These are phyloP conservation scores for Coendou prehensilis DNA, from an alignment of 2,797 vertebrate species.

Conservation along the genomic window DNA sequence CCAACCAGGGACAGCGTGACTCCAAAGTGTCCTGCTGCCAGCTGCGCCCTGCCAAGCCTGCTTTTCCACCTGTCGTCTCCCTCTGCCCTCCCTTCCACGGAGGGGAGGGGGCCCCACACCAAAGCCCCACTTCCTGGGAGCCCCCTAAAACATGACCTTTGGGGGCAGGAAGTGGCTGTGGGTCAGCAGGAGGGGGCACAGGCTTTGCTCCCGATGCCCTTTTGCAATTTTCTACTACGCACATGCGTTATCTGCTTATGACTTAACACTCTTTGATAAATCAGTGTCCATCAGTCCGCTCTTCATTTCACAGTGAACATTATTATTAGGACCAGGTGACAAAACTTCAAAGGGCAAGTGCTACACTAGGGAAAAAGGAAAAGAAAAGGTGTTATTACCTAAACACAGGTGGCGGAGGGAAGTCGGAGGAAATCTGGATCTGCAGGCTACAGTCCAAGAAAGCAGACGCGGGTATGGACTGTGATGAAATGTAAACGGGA, in stretches of 20 bases:
- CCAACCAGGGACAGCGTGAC: accelerated
- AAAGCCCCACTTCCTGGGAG: neutral
- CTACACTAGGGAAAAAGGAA: neutral
- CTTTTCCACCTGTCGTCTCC: too few species aligned
- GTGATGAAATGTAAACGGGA: neutral
- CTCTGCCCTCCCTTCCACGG: neutral
- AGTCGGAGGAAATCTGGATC: neutral
- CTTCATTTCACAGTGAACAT: neutral
- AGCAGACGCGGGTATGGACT: accelerated
- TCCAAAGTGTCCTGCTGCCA: too few species aligned
- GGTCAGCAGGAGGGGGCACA: too few species aligned
- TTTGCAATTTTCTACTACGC: neutral
- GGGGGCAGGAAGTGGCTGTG: neutral
- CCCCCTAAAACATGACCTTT: too few species aligned
- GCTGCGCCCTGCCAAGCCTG: neutral
- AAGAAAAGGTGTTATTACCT: neutral
- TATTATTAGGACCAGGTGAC: neutral
- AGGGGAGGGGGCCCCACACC: too few species aligned
- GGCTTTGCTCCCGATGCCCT: accelerated
- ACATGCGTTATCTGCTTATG: neutral
- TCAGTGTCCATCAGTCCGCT: neutral
- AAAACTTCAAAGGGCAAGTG: neutral
- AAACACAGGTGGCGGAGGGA: accelerated
- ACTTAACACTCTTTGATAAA: neutral
- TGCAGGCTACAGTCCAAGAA: neutral